These are phyloP conservation scores for Tapirus indicus DNA, from an alignment of 2,797 vertebrate species.

Conservation along the genomic window DNA sequence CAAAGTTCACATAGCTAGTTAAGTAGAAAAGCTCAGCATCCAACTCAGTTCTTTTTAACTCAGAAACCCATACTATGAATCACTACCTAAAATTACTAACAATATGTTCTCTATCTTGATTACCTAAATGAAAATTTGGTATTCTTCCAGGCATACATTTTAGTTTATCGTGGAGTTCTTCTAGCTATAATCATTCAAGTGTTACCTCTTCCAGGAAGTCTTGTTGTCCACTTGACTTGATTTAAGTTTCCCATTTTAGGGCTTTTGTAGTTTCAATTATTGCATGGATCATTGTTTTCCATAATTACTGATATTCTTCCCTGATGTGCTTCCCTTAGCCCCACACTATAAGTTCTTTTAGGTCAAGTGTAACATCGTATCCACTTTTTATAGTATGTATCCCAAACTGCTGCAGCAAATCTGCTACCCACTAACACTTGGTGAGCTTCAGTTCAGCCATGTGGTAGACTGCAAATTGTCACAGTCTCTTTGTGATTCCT, in stretches of 20 bases:
- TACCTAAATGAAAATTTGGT: neutral
- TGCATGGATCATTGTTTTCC: neutral
- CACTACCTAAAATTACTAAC: neutral
- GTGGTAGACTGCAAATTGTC: neutral
- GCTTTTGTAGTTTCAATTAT: neutral
- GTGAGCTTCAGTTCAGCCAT: neutral
- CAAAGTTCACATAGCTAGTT: neutral
- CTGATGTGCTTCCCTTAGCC: neutral
- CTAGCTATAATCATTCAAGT: neutral
- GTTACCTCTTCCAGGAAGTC: neutral
- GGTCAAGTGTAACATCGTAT: neutral
- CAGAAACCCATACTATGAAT: neutral
- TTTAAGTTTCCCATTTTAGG: neutral
- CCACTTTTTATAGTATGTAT: neutral
- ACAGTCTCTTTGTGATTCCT: neutral
- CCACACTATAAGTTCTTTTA: neutral
- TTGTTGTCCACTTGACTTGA: neutral
- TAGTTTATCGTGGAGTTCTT: neutral
- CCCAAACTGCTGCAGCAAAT: neutral
- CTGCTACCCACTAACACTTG: neutral
- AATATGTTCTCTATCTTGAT: neutral
- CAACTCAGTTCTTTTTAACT: neutral
- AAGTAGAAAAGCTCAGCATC: neutral
- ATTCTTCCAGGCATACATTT: neutral
- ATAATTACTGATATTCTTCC: conserved; percentile 19